Evolutionary conservation across 2,888 invertebrate species (phyloP).

Genomic region (Gastracanthus pulcherrimus): DNA sequence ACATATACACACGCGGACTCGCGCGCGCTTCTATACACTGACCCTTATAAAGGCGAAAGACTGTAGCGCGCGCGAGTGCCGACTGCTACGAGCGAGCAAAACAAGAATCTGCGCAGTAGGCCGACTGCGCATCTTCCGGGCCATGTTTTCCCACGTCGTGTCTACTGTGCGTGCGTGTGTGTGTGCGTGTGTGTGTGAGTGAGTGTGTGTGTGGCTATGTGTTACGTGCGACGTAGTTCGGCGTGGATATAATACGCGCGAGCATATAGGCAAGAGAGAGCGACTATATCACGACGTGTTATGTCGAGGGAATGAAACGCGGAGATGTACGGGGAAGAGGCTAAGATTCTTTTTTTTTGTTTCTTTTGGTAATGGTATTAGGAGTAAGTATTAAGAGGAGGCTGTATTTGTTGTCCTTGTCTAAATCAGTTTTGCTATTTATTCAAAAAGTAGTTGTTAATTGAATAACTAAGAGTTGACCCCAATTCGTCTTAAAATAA

Average conservation of each 20-base stretch:
- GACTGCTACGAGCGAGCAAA: slow-evolving; percentile 70
- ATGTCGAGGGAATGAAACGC: background rate
- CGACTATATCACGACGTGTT: background rate
- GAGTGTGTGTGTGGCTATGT: background rate
- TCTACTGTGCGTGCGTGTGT: background rate
- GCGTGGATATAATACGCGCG: background rate
- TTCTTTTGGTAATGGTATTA: too few relatives aligned
- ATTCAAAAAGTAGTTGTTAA: too few relatives aligned
- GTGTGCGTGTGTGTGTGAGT: background rate
- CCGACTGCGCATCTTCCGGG: slow-evolving; percentile 72
- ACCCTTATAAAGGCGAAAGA: too few relatives aligned
- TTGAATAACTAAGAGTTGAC: too few relatives aligned
- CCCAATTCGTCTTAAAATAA: too few relatives aligned
- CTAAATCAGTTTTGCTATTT: too few relatives aligned
- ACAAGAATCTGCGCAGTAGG: slow-evolving; percentile 73
- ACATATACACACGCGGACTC: too few relatives aligned
- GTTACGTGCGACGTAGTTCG: background rate
- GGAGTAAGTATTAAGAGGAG: too few relatives aligned
- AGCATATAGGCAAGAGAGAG: background rate
- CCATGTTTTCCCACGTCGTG: slow-evolving; percentile 68
- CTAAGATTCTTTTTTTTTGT: too few relatives aligned
- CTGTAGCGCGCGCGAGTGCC: slow-evolving; percentile 33
- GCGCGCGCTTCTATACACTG: too few relatives aligned
- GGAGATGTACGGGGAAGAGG: background rate
- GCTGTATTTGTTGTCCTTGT: too few relatives aligned